A percentile compares a stretch with the other conserved stretches of the same genome.
phyloP scores from a whole-genome alignment of 1,140 invertebrate genomes.

The Helicoverpa armigera region DNA sequence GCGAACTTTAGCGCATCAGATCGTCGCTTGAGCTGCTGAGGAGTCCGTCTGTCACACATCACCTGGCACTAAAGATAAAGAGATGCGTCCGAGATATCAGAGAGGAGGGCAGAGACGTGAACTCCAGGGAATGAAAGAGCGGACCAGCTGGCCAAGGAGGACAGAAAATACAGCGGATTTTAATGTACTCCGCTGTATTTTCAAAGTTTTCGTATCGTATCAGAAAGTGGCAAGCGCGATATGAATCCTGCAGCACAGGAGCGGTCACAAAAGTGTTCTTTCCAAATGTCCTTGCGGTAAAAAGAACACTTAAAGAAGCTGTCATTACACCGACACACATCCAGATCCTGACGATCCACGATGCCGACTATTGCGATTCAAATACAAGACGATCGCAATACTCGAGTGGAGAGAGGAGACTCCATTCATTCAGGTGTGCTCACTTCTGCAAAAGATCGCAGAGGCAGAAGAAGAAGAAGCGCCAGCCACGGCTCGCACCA shows the following conservation, averaged over 20 bases:
- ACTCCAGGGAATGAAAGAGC: conserved; percentile 55
- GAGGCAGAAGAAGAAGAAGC: no score
- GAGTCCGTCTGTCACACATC: conserved; percentile 32
- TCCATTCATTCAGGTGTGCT: no score
- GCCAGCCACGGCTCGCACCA: no score
- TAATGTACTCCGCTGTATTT: no score
- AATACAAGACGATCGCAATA: no score
- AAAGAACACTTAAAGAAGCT: no score
- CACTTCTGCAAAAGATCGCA: no score
- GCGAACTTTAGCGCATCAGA: no score
- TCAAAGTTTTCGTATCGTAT: conserved; percentile 46
- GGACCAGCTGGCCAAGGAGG: no score
- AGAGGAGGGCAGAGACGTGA: conserved; percentile 26
- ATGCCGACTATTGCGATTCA: no score
- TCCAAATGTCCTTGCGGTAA: not conserved
- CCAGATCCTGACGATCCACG: not conserved
- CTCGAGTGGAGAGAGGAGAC: no score
- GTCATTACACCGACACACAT: no score
- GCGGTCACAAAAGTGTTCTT: conserved; percentile 35
- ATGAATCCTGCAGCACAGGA: not conserved
- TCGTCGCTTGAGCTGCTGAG: conserved; percentile 51
- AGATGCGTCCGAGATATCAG: conserved; percentile 20
- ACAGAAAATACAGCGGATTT: conserved; percentile 24
- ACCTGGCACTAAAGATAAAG: conserved; percentile 27
- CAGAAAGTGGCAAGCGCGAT: conserved; percentile 37